These are phyloP conservation scores for Rutpela maculata DNA, from an alignment of 2,888 invertebrate species.

Conservation along the genomic window DNA sequence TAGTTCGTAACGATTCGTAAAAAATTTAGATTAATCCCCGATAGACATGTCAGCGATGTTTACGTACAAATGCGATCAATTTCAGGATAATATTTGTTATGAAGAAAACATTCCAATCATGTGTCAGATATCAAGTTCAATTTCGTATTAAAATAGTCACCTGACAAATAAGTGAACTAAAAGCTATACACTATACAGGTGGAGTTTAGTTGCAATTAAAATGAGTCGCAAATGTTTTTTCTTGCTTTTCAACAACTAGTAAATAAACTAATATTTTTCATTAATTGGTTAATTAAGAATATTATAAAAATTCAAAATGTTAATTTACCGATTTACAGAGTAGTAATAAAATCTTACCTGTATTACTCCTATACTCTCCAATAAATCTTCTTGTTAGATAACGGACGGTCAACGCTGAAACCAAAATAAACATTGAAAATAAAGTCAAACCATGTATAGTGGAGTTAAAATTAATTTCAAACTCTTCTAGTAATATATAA, in stretches of 20 bases:
- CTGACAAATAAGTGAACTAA: not conserved
- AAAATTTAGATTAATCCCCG: slow-evolving; percentile 2
- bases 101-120: not conserved
- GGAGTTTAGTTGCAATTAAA: not conserved
- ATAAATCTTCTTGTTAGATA: slow-evolving; percentile 87
- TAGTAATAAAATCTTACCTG: slow-evolving; percentile 76
- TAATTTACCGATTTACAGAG: too few relatives aligned
- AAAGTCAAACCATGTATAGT: too few relatives aligned
- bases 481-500: too few relatives aligned
- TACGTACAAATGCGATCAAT: not conserved
- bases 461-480: too few relatives aligned
- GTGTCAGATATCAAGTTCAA: not conserved
- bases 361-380: slow-evolving; percentile 88
- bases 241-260: slow-evolving; percentile 76
- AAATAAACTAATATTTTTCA: not conserved
- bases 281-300: too few relatives aligned
- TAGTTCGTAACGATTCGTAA: not conserved
- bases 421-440: slow-evolving; percentile 60
- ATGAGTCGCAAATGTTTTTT: not conserved
- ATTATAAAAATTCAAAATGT: too few relatives aligned
- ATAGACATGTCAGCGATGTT: slow-evolving; percentile 12
- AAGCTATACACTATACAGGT: not conserved
- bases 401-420: slow-evolving; percentile 85
- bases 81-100: not conserved
- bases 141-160: not conserved